phyloP scores from a whole-genome alignment of 2,113 vertebrate genomes.

The Chrysemys picta region DNA sequence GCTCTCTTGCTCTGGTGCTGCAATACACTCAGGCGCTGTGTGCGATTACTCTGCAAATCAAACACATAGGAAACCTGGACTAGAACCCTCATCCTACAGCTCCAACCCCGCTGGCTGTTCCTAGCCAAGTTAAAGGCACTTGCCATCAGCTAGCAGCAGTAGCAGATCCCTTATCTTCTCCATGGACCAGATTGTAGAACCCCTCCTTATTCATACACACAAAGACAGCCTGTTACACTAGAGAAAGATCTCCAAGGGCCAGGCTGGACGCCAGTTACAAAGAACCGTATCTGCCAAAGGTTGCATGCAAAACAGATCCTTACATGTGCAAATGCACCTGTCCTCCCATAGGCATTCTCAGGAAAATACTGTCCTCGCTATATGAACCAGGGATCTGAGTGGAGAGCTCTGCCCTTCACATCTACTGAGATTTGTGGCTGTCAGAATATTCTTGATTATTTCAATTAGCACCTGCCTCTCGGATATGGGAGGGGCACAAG shows the following conservation, averaged over 20 bases:
- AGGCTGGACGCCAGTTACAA: neutral
- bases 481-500: neutral
- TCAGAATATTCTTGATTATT: neutral
- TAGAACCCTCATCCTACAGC: neutral
- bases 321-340: neutral
- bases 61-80: neutral
- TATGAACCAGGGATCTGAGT: neutral
- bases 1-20: no score
- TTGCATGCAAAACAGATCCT: neutral
- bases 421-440: neutral
- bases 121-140: neutral
- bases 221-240: neutral
- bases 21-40: neutral
- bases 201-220: neutral
- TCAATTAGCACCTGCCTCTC: neutral
- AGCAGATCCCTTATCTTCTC: neutral
- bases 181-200: neutral
- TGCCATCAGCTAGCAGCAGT: neutral
- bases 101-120: neutral
- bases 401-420: neutral
- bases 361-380: neutral
- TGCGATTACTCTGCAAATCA: neutral
- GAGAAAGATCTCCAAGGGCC: neutral
- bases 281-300: neutral
- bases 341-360: neutral